Evolutionary conservation across 1,140 invertebrate species (phyloP), one percentile per base, ranked within the genome.

Genomic region (Dreissena rostriformis): DNA sequence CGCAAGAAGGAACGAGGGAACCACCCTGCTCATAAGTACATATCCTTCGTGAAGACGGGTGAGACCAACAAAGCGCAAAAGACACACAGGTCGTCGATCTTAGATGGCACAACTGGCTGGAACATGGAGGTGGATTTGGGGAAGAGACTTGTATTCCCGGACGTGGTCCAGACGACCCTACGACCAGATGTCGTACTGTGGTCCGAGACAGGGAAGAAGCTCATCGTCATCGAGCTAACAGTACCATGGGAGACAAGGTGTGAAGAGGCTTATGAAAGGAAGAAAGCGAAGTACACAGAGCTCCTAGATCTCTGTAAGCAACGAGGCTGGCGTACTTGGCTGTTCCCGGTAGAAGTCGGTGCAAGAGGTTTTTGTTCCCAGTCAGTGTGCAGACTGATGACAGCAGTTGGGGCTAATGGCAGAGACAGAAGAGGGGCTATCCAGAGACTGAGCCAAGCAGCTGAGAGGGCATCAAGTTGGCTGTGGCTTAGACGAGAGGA

Each of bases 241-340:
- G 76, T 79, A 55, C 76, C 65, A n/a, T 71, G 65, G 74, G 51
- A 76, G 68, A 70, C 63, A 67, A 67, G 53, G 53, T 70, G 68
- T 71, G 65, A 84, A 39, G 66, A 61, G 61, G 82, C 66, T 51
- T 71, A 84, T 17, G 66, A 84, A 24, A 29, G 82, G 66, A 84
- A 84, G 15, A 67, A 75, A 17, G 66, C 71, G 0, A 80, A 65
- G 66, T 82, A 74, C 24, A 77, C 66, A 63, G 52, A 77, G 51
- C 66, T 66, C 15, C n/a, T 68, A 5, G 49, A 67, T 4, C n/a
- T 26, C n/a, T n/a, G n/a, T n/a, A n/a, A n/a, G n/a, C n/a, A n/a
- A n/a, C n/a, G n/a, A n/a, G n/a, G n/a, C n/a, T n/a, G n/a, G n/a
- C n/a, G n/a, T n/a, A n/a, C n/a, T n/a, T n/a, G n/a, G n/a, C n/a